Percentiles rank a stretch among this genome's conserved stretches.
These are phyloP conservation scores for Solenodon paradoxus DNA, from an alignment of 2,113 vertebrate species.

Conservation along the genomic window DNA sequence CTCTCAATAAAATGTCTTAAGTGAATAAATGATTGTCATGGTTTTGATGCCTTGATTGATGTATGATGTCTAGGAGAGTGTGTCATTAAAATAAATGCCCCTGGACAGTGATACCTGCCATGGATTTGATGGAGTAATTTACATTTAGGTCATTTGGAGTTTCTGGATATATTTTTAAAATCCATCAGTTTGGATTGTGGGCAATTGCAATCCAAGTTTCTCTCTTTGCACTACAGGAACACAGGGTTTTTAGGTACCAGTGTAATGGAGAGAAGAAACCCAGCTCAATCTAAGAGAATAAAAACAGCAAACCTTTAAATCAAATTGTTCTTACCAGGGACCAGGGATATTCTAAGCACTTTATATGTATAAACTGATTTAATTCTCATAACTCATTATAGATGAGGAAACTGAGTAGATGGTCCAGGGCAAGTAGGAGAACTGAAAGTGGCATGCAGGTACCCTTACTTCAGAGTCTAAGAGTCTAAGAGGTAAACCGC, in stretches of 20 bases:
- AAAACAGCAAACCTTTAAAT: background rate
- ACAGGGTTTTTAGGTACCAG: background rate
- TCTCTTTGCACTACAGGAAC: background rate
- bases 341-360: background rate
- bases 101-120: background rate
- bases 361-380: background rate
- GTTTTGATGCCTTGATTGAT: background rate
- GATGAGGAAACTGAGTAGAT: background rate
- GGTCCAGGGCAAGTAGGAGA: background rate
- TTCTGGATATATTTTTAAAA: background rate
- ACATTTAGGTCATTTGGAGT: background rate
- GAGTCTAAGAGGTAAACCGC: background rate
- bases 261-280: background rate
- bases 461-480: background rate
- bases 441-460: background rate
- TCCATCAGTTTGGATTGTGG: background rate
- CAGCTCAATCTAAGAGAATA: background rate
- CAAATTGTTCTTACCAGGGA: background rate
- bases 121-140: background rate
- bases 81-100: background rate
- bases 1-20: background rate
- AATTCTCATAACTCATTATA: background rate
- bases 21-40: background rate
- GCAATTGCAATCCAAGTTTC: background rate
- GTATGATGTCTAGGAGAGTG: background rate